Base-by-base conservation (phyloP, 2,797 vertebrate species). In the Neosilurus hyrtlii region DNA sequence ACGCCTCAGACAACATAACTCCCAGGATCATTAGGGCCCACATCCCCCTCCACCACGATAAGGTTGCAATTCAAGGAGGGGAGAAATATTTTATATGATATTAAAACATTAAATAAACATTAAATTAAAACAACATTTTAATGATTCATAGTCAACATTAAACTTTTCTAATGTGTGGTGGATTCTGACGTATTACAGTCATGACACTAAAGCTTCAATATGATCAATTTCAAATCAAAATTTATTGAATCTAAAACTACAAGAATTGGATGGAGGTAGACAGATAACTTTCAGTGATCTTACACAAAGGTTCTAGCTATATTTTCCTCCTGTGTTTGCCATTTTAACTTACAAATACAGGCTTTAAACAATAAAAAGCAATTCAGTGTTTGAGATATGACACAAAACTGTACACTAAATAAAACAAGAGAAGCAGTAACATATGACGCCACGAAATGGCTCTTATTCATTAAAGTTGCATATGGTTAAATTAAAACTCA, bases 191-290 rank as follows among this genome's bases (percentile, higher is more conserved):
- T 62, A 65, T 51, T 79, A 65, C 24, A 65, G 8, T 65, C 10
- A 30, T n/a, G 35, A 30, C 4, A 72, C 11, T 52, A 24, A 79
- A 56, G 30, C 18, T 56, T 52, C 22, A 52, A 76, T 16, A 77
- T 18, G 24, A 71, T 72, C 26, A 49, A 14, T 68, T 52, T 9
- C 62, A 83, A 72, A 79, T 80, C 59, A 74, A 79, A 59, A 74
- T 85, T 81, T 85, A 85, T 85, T 85, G 35, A 71, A 15, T 85
- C 59, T 82, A 81, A 81, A 85, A 43, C 83, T 84, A 86, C 82
- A 83, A 80, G 61, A 24, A 67, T 70, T 66, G 61, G 63, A 83
- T 20, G 26, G 68, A 86, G 81, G 71, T 77, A 81, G 73, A 81
- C 73, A 70, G 37, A 83, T 57, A 80, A 72, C 43, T 65, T 78